Evolutionary conservation across 2,113 vertebrate species (phyloP).

Genomic region (Ranitomeya imitator): DNA sequence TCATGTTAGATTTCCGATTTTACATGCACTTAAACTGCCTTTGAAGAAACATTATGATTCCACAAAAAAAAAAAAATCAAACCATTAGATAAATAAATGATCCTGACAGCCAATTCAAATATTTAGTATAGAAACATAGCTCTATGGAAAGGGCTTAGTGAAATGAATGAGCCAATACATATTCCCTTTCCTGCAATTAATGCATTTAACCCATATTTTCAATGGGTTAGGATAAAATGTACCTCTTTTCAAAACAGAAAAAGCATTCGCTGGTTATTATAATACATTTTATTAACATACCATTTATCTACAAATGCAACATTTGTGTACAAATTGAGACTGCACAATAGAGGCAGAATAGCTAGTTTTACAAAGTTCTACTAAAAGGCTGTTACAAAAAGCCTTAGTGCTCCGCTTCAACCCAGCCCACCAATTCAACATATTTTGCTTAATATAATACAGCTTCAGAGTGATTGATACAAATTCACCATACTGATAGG

Average conservation of each 20-base stretch:
- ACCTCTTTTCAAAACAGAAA: background rate
- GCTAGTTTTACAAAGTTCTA: background rate
- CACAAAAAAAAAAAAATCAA: background rate
- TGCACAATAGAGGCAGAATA: too few relatives aligned
- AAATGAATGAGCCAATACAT: background rate
- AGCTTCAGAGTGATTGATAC: too few relatives aligned
- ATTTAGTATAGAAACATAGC: background rate
- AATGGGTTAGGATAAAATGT: background rate
- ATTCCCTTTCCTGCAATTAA: background rate
- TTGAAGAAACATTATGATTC: conserved; percentile 14
- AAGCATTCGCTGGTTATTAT: background rate
- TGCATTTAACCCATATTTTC: background rate
- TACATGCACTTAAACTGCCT: conserved; percentile 23
- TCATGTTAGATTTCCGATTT: conserved; percentile 26
- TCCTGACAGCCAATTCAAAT: background rate
- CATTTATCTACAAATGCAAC: background rate
- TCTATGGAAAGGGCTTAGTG: background rate
- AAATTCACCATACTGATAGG: too few relatives aligned
- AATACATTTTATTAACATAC: background rate
- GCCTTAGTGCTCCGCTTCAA: too few relatives aligned
- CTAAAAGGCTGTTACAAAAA: background rate
- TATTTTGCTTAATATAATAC: too few relatives aligned
- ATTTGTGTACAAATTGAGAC: background rate
- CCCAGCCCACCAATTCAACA: too few relatives aligned
- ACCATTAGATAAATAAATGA: conserved; percentile 3